These are phyloP conservation scores for Illadopsis cleaveri DNA, from an alignment of 2,113 vertebrate species.

Conservation along the genomic window DNA sequence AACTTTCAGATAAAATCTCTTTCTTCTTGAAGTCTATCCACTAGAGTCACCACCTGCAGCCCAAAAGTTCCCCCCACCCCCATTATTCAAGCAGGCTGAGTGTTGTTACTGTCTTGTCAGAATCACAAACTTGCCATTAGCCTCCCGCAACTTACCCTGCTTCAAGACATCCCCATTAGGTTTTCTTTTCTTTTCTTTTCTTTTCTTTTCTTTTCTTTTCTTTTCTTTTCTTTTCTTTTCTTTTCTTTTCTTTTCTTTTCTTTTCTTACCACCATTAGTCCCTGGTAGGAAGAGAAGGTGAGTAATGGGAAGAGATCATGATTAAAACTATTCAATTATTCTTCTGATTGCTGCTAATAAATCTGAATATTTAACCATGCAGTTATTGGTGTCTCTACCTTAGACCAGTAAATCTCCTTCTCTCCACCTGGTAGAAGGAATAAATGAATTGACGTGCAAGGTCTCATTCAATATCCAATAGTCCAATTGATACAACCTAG, in stretches of 20 bases:
- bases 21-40: neutral
- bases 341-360: neutral
- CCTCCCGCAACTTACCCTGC: neutral
- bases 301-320: neutral
- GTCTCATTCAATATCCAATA: neutral
- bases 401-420: neutral
- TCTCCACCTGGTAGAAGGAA: neutral
- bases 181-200: neutral
- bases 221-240: neutral
- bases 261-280: neutral
- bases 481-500: neutral
- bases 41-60: neutral
- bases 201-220: neutral
- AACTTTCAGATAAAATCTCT: neutral
- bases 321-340: neutral
- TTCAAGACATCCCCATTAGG: neutral
- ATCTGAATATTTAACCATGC: neutral
- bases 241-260: too few relatives aligned
- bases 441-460: neutral
- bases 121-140: neutral
- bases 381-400: neutral
- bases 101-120: neutral
- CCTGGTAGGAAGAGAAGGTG: neutral
- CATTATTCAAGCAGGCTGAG: neutral
- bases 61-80: accelerated